These are phyloP conservation scores for Baronia brevicornis DNA, from an alignment of 2,888 invertebrate genomes.

Conservation along the genomic window DNA sequence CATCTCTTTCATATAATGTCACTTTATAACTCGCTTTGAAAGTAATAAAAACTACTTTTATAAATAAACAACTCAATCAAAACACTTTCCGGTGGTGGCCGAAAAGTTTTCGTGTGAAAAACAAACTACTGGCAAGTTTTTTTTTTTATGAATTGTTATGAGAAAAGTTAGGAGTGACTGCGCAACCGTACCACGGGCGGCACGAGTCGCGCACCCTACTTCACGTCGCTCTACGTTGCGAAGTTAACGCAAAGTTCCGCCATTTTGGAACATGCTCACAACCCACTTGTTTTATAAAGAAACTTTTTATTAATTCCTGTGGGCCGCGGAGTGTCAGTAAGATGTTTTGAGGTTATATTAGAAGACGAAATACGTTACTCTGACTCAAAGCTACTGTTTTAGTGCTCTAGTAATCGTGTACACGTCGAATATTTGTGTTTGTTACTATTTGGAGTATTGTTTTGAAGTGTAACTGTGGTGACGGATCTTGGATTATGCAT, in stretches of 20 bases:
- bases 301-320: conserved; percentile 78
- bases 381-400: conserved; percentile 47
- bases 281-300: conserved; percentile 78
- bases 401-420: conserved; percentile 39
- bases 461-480: conserved; percentile 66
- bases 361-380: conserved; percentile 56
- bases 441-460: conserved; percentile 56
- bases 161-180: conserved; percentile 65
- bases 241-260: conserved; percentile 77
- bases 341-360: conserved; percentile 74
- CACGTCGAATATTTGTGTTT: conserved; percentile 45
- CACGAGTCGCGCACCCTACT: conserved; percentile 68
- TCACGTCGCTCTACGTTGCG: conserved; percentile 74
- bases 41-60: conserved; percentile 44
- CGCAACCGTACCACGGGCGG: conserved; percentile 49
- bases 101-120: conserved; percentile 36
- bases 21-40: conserved; percentile 42
- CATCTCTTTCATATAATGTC: conserved; percentile 40
- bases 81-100: conserved; percentile 35
- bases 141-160: conserved; percentile 45
- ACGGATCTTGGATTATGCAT: conserved; percentile 59
- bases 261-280: conserved; percentile 78
- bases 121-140: conserved; percentile 49
- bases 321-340: conserved; percentile 75
- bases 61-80: conserved; percentile 22